Conservation (phyloP, 2,888 invertebrate species). For the Hyalella azteca region DNA sequence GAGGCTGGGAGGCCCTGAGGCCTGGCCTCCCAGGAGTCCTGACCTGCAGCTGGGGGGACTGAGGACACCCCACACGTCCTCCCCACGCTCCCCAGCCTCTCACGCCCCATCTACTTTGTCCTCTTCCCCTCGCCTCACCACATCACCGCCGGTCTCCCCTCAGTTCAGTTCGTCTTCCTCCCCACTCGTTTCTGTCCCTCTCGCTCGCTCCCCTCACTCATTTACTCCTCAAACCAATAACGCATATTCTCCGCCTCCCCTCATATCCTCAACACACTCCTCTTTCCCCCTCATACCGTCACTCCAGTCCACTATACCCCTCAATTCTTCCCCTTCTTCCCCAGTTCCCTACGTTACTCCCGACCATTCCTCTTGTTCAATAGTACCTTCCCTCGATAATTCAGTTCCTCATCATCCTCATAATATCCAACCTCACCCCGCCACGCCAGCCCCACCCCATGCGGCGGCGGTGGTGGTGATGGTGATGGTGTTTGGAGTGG, state of each 20-base stretch:
- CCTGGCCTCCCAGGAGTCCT: slow-evolving; percentile 23
- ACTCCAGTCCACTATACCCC: no score
- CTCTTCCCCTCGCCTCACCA: not conserved
- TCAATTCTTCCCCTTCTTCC: no score
- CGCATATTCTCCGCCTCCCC: no score
- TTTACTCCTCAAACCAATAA: no score
- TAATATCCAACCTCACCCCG: not conserved
- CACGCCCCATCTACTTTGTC: not conserved
- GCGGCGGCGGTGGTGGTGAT: not conserved
- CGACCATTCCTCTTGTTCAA: no score
- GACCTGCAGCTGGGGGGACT: slow-evolving; percentile 2
- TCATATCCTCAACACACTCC: no score
- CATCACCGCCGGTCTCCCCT: not conserved
- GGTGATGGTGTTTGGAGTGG: slow-evolving; percentile 22
- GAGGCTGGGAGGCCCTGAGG: slow-evolving; percentile 30
- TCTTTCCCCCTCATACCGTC: no score
- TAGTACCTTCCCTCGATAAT: no score
- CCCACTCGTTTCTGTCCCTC: not conserved
- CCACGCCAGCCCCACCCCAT: not conserved
- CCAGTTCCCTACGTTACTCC: no score
- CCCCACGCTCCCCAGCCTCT: not conserved
- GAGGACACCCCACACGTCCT: not conserved
- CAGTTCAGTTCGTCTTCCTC: not conserved
- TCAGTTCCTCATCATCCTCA: no score
- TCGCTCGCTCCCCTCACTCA: not conserved